Base-by-base conservation (phyloP, 64 coral and sea anemone genomes). In the Astreopora myriophthalma region DNA sequence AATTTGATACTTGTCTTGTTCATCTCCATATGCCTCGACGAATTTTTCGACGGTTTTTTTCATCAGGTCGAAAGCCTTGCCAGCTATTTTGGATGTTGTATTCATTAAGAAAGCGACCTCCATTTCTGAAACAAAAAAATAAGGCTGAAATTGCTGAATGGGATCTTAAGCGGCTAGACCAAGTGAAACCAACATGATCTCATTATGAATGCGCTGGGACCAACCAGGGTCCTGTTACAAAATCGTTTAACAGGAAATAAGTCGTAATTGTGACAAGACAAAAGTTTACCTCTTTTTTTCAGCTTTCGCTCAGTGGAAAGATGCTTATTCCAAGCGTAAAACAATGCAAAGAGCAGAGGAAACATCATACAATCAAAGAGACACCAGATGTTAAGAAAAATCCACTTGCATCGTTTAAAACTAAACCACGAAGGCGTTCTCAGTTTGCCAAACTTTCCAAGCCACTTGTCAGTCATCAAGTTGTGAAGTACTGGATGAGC, bases 401-500 rank as follows among this genome's bases (percentile, higher is more conserved):
- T 17, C 89, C 89, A 91, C 3, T 16, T 32, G 42, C 46, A 73
- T 4, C 76, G 48, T 22, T 84, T 44, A 29, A 11, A 9, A 6
- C 5, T 25, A 16, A 66, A 46, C 75, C 36, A 80, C 0, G 42
- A 57, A 22, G 48, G 42, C 11, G 67, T 90, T 2, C n/a, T 17
- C 31, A 49, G 69, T 22, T 71, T 49, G 10, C 33, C 67, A 10
- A 78, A 82, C 58, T 72, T 48, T 24, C 89, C 89, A 25, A 55
- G 29, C 89, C 89, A 91, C 39, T 84, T 91, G 55, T 68, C 37
- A 26, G 51, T 71, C 38, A 81, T 82, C 22, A 83, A 80, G 67
- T 72, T 73, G 46, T 71, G 55, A 26, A 91, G 17, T 9, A 91
- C 89, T 71, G 89, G 89, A 80, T 91, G 89, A 24, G 89, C 34